Conservation (phyloP, 2,888 invertebrate species). For the Allolobophora icterica region DNA sequence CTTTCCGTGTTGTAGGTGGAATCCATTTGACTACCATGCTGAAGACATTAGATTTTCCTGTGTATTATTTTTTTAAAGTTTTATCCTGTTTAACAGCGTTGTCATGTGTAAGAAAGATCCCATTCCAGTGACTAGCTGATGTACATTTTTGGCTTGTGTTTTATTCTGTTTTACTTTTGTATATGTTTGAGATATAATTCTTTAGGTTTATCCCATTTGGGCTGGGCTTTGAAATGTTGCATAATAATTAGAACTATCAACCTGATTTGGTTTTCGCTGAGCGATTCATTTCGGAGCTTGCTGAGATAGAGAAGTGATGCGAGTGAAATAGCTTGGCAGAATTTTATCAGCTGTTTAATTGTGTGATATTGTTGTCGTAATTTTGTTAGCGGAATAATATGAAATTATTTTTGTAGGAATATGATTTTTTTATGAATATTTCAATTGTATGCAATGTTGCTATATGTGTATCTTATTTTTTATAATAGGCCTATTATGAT, state of each 20-base stretch:
- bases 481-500: background rate
- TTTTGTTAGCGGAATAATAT: background rate
- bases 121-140: background rate
- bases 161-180: background rate
- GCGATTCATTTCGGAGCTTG: background rate
- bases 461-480: background rate
- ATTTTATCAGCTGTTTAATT: background rate
- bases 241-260: background rate
- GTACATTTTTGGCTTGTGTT: background rate
- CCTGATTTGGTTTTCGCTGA: background rate
- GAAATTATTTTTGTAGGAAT: background rate
- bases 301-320: background rate
- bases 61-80: background rate
- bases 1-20: too few relatives aligned
- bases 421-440: background rate
- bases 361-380: background rate
- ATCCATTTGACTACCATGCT: background rate
- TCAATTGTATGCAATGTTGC: conserved; percentile 8
- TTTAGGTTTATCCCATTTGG: background rate
- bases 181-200: background rate
- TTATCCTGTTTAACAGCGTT: background rate
- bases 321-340: background rate
- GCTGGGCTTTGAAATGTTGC: background rate
- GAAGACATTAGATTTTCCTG: background rate
- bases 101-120: background rate